Evolutionary conservation across 2,113 vertebrate genomes (phyloP), one percentile per base, ranked within the genome.

Genomic region (Brienomyrus brachyistius): DNA sequence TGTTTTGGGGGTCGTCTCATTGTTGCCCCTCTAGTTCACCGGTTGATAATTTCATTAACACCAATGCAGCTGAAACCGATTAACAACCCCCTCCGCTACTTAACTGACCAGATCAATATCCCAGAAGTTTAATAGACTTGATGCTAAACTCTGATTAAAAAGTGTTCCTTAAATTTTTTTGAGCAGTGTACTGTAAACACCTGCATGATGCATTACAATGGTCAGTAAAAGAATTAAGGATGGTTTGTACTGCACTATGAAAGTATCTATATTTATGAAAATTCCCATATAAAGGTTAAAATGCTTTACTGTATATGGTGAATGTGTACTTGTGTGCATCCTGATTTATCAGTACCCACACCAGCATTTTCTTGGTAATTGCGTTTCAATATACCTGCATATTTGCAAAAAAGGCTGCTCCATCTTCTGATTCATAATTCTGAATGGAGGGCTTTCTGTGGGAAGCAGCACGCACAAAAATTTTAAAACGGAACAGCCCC

Each of bases 361-460:
- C 27, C 8, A 31, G 66, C 66, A 59, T 31, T 31, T 31, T 31
- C 2, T 4, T 70, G 10, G 27, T 35, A 70, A 70, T 70, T 27
- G 7, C 62, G 10, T 9, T 9, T 70, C 23, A 70, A 31, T 31
- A 70, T 27, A 66, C 62, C 62, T 66, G 31, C n/a, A 70, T 94
- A 91, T 93, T 50, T 90, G 15, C 54, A 62, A 87, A 51, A 54
- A 77, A 70, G 2, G 50, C 40, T 59, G 86, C 91, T 88, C 88
- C 56, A 88, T 89, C 86, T 87, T 47, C 52, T 47, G 83, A 21
- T n/a, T 13, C 8, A 51, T 6, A 83, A 89, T 31, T n/a, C 66
- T 43, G 74, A 80, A 10, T 2, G 43, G 3, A 54, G 7, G 40
- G 31, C n/a, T 66, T 77, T 15, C 31, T 9, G 1, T 40, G 13